phyloP scores from a whole-genome alignment of 2,888 invertebrate genomes.

The Drosophila prostipennis region DNA sequence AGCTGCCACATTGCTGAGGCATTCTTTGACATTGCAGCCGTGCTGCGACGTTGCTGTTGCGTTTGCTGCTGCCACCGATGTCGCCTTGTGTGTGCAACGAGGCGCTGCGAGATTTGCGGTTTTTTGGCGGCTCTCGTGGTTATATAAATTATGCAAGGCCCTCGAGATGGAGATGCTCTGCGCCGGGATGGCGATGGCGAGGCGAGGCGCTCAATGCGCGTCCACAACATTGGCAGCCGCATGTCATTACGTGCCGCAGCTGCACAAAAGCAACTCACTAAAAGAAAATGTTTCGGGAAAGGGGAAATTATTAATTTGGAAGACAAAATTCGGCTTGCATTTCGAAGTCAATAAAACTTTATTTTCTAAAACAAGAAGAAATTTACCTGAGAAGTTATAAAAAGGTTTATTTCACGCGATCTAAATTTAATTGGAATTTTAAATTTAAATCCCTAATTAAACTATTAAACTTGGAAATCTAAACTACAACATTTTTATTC shows the following conservation, averaged over 20 bases:
- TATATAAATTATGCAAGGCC: conserved; percentile 50
- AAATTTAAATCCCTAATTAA: too few relatives aligned
- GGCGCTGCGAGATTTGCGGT: conserved; percentile 63
- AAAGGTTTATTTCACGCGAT: too few relatives aligned
- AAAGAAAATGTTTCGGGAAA: not conserved
- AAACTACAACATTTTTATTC: too few relatives aligned
- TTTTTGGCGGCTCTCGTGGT: conserved; percentile 50
- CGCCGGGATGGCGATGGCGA: conserved; percentile 28
- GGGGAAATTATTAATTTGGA: not conserved
- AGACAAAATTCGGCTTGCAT: too few relatives aligned
- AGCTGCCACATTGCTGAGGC: conserved; percentile 25
- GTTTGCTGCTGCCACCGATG: conserved; percentile 25
- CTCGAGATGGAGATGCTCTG: conserved; percentile 35
- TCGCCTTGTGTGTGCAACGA: conserved; percentile 29
- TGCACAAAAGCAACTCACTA: conserved; percentile 17
- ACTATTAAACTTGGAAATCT: too few relatives aligned
- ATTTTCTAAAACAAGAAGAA: too few relatives aligned
- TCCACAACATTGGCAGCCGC: conserved; percentile 69
- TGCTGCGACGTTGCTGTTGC: not conserved
- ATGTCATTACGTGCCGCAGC: conserved; percentile 72
- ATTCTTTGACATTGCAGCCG: conserved; percentile 13
- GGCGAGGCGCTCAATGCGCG: conserved; percentile 43
- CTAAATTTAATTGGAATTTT: too few relatives aligned
- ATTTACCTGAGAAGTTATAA: too few relatives aligned
- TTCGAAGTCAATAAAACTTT: too few relatives aligned